Percentiles rank a stretch among this genome's conserved stretches.
phyloP scores from a whole-genome alignment of 2,888 invertebrate genomes.

The Halictus ligatus region DNA sequence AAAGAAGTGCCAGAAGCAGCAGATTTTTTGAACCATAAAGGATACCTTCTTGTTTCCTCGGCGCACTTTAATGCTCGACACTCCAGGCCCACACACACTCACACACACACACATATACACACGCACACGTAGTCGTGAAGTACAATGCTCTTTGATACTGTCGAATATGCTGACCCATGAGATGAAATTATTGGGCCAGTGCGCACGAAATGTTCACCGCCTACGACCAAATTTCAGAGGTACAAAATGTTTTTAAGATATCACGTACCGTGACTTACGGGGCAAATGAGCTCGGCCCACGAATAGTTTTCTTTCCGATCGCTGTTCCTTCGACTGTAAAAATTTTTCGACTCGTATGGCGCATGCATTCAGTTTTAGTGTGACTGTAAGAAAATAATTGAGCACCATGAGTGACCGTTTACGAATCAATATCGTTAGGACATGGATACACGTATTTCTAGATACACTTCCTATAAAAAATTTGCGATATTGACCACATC shows the following conservation, averaged over 20 bases:
- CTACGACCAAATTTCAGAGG: background rate
- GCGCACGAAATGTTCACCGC: background rate
- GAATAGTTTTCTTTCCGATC: background rate
- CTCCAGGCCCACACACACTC: background rate
- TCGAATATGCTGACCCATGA: slow-evolving; percentile 19
- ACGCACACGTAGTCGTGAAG: background rate
- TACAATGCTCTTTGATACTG: slow-evolving; percentile 17
- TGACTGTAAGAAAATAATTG: too few relatives aligned
- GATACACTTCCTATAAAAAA: background rate
- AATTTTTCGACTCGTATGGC: background rate
- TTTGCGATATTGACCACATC: background rate
- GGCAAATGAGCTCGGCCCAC: background rate
- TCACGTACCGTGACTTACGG: background rate
- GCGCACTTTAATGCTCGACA: background rate
- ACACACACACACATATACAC: background rate
- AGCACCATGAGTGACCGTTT: too few relatives aligned
- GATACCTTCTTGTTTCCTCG: slow-evolving; percentile 10
- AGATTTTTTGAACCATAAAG: slow-evolving; percentile 16
- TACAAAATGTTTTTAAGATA: background rate
- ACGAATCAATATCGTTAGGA: background rate
- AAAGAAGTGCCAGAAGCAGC: background rate
- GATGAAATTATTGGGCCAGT: slow-evolving; percentile 2
- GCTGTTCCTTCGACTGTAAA: background rate
- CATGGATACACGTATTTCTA: background rate
- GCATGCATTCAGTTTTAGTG: too few relatives aligned